phyloP scores from a whole-genome alignment of 2,888 invertebrate genomes.

The Xylota sylvarum region DNA sequence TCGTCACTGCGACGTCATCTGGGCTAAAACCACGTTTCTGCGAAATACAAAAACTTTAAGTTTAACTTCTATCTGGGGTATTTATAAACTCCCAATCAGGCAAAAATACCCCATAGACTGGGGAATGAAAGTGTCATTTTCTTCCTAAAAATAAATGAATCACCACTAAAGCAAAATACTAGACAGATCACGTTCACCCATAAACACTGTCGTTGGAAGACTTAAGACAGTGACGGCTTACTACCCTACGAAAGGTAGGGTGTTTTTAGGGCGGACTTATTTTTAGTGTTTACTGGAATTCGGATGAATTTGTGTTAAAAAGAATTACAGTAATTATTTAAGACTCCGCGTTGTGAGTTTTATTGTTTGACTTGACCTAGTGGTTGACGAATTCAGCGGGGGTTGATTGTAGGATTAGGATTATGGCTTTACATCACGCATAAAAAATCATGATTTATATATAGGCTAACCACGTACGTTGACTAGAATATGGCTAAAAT shows the following conservation, averaged over 20 bases:
- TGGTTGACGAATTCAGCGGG: too few species aligned
- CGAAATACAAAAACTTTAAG: slow-evolving; percentile 22
- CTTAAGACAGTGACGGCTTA: neutral
- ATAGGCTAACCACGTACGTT: too few species aligned
- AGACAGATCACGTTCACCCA: slow-evolving; percentile 11
- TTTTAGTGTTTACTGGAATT: too few species aligned
- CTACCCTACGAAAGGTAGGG: neutral
- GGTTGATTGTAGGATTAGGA: too few species aligned
- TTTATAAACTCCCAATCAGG: slow-evolving; percentile 30
- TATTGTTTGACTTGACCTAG: too few species aligned
- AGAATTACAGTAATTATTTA: too few species aligned
- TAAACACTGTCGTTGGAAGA: neutral
- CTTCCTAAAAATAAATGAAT: neutral
- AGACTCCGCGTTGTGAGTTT: too few species aligned
- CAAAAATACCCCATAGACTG: neutral
- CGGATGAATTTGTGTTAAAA: too few species aligned
- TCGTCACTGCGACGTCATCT: slow-evolving; percentile 3
- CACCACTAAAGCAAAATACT: neutral
- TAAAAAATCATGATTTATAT: too few species aligned
- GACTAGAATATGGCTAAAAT: too few species aligned
- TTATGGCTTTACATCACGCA: too few species aligned
- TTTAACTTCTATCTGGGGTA: slow-evolving; percentile 15
- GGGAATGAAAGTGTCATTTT: neutral
- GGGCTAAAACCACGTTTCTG: slow-evolving; percentile 1
- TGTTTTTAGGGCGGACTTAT: too few species aligned